Evolutionary conservation across 2,113 vertebrate genomes (phyloP).

Genomic region (Ptilonorhynchus violaceus): DNA sequence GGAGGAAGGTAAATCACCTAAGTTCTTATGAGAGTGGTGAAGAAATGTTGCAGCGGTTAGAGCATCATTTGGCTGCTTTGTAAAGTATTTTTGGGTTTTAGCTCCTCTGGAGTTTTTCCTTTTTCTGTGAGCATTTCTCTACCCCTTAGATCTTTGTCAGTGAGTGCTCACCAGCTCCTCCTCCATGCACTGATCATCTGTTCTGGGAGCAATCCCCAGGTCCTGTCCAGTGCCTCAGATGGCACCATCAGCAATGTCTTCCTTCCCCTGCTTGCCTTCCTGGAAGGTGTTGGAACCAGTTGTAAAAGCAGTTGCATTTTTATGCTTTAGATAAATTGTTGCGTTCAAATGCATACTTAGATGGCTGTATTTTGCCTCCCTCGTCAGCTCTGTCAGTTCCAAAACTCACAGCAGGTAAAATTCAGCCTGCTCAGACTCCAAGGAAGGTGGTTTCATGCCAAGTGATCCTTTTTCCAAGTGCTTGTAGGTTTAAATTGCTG

Average conservation of each 20-base stretch:
- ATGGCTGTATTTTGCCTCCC: neutral
- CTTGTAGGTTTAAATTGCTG: neutral
- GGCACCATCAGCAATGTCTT: accelerated
- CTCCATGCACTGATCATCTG: neutral
- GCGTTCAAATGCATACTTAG: neutral
- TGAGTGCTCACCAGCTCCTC: neutral
- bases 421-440: neutral
- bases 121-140: neutral
- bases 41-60: neutral
- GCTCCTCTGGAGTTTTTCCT: neutral
- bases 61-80: neutral
- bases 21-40: neutral
- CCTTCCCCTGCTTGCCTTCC: neutral
- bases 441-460: neutral
- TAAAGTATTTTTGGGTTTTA: neutral
- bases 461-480: neutral
- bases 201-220: neutral
- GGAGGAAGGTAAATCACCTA: neutral
- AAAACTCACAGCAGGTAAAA: neutral
- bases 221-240: accelerated
- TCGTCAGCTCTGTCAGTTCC: neutral
- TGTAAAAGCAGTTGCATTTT: neutral
- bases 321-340: neutral
- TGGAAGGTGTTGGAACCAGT: neutral
- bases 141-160: neutral